Evolutionary conservation across 2,888 invertebrate genomes (phyloP).

Genomic region (Nomada flava): DNA sequence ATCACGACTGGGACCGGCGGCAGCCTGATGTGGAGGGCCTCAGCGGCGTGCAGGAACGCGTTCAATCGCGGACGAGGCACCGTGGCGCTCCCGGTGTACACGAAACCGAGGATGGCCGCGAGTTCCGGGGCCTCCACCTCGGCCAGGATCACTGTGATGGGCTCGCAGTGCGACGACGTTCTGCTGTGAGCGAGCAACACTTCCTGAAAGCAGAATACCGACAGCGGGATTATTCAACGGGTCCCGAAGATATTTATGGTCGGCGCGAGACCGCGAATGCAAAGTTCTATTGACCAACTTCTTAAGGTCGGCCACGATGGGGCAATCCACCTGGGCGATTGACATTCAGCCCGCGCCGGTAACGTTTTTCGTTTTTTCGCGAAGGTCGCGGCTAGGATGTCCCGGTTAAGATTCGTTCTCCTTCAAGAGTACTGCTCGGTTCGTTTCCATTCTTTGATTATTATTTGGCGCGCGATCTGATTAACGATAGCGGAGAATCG

Average conservation of each 20-base stretch:
- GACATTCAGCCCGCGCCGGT: constrained; percentile 14
- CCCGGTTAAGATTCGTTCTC: background rate
- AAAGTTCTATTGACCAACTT: constrained; percentile 41
- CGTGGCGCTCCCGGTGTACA: constrained; percentile 88
- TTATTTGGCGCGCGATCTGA: too few species aligned
- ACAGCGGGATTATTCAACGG: constrained; percentile 2
- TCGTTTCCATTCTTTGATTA: too few species aligned
- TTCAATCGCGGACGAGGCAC: constrained; percentile 86
- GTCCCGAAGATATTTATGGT: constrained; percentile 25
- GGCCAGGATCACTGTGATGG: constrained; percentile 88
- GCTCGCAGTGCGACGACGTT: constrained; percentile 81
- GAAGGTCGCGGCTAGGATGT: constrained; percentile 12
- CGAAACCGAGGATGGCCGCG: constrained; percentile 88
- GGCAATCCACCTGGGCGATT: background rate
- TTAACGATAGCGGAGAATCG: too few species aligned
- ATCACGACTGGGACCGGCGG: constrained; percentile 72
- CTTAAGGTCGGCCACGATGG: constrained; percentile 25
- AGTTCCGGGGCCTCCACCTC: constrained; percentile 88
- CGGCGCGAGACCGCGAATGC: constrained; percentile 23
- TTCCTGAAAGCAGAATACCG: constrained; percentile 74
- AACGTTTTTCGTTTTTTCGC: background rate
- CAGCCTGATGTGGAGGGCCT: constrained; percentile 76
- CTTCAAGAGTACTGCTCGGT: too few species aligned
- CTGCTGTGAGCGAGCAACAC: constrained; percentile 79
- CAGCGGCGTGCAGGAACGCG: constrained; percentile 87